Evolutionary conservation across 1,140 invertebrate species (phyloP).

Genomic region (Hyphantria cunea): DNA sequence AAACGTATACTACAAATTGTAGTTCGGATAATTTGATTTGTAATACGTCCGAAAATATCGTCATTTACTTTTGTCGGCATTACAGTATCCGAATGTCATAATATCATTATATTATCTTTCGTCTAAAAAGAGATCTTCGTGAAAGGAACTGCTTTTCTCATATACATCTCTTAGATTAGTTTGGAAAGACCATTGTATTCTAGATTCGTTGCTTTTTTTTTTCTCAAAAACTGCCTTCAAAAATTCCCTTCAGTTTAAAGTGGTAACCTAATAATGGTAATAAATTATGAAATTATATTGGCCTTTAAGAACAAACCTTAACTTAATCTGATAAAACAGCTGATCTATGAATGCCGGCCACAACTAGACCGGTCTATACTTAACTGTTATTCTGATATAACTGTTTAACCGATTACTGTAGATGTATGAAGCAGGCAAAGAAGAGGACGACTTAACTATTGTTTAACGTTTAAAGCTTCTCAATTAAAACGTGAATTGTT

Average conservation of each 20-base stretch:
- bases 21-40: no score
- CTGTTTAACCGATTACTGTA: conserved; percentile 30
- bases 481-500: conserved; percentile 20
- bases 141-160: no score
- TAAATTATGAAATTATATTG: conserved; percentile 1
- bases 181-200: no score
- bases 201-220: no score
- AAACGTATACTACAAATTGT: neutral
- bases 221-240: no score
- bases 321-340: conserved; percentile 28
- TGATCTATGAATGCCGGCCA: conserved; percentile 32
- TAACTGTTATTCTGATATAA: conserved; percentile 41
- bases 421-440: conserved; percentile 17
- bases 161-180: no score
- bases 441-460: conserved; percentile 16
- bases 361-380: conserved; percentile 28
- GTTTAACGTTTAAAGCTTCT: conserved; percentile 12
- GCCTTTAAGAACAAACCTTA: conserved; percentile 15
- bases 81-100: no score
- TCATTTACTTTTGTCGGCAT: no score
- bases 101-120: no score
- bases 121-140: no score
- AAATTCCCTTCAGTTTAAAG: no score
- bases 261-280: neutral
- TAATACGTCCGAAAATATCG: no score